Base-by-base conservation (phyloP, 2,888 invertebrate genomes). In the Punctoribates punctum region DNA sequence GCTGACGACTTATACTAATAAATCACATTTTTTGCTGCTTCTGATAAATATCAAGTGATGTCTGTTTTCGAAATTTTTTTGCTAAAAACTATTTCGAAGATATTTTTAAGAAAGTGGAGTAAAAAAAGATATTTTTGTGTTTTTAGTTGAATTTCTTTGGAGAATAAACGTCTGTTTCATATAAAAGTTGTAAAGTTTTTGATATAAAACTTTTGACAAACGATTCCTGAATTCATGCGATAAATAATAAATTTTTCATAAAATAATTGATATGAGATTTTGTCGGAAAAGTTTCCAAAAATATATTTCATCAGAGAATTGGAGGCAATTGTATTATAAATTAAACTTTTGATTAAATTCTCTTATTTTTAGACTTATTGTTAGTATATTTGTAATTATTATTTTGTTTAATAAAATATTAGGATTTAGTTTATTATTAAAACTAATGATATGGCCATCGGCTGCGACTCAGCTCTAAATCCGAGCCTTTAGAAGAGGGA, bases 1-100 rank as follows among this genome's bases (percentile, higher is more conserved):
- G 65, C 65, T 65, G 65, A 57, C 57, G 57, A 65, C 29, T 65
- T 29, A 29, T 65, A 65, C 27, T 65, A 65, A 65, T 60, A 23
- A 13, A 60, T 27, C 23, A 4, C 11, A 60, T 17, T n/a, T n/a
- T 48, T n/a, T n/a, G n/a, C n/a, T n/a, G n/a, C n/a, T n/a, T n/a
- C n/a, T n/a, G n/a, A n/a, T n/a, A n/a, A n/a, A n/a, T n/a, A n/a
- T n/a, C n/a, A n/a, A n/a, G n/a, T n/a, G n/a, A n/a, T n/a, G n/a
- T n/a, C n/a, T n/a, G n/a, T n/a, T n/a, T n/a, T n/a, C n/a, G n/a
- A n/a, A n/a, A n/a, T n/a, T n/a, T n/a, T n/a, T n/a, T n/a, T n/a
- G n/a, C n/a, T n/a, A n/a, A n/a, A n/a, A n/a, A n/a, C n/a, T n/a
- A n/a, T n/a, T n/a, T n/a, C 4, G n/a, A 6, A 48, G 9, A 48